A percentile compares a stretch with the other conserved stretches of the same genome.
These are phyloP conservation scores for Petrocephalus sullivani DNA, from an alignment of 2,797 vertebrate genomes.

Conservation along the genomic window DNA sequence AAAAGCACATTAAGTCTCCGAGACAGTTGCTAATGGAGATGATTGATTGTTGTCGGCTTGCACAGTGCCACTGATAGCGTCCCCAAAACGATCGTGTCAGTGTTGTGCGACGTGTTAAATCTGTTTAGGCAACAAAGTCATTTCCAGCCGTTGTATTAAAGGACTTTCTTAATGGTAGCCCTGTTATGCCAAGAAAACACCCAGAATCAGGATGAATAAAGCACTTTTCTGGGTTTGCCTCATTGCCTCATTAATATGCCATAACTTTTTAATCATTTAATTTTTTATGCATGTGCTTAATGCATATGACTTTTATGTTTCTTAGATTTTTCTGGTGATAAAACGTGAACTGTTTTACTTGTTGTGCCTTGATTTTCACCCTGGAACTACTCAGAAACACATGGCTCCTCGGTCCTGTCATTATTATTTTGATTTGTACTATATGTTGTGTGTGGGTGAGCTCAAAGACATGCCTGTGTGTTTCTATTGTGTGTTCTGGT, in stretches of 20 bases:
- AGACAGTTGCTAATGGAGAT: constrained; percentile 3
- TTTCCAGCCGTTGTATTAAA: constrained; percentile 8
- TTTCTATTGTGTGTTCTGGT: not conserved
- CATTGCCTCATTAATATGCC: constrained; percentile 3
- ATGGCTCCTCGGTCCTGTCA: not conserved
- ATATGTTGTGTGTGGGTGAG: not conserved
- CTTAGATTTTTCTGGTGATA: not conserved
- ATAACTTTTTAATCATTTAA: constrained; percentile 11
- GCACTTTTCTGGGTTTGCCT: not conserved
- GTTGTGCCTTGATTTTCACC: not conserved
- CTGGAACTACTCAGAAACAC: not conserved
- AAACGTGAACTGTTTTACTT: not conserved
- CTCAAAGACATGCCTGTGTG: not conserved
- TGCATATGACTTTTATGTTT: not conserved
- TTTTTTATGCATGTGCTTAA: not conserved
- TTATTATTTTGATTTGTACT: not conserved
- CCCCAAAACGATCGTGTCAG: not conserved
- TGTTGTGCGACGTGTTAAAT: not conserved
- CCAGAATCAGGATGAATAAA: not conserved
- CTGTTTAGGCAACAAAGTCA: constrained; percentile 13
- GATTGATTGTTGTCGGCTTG: not conserved
- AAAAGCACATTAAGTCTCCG: not conserved
- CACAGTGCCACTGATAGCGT: not conserved
- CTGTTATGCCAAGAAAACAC: not conserved
- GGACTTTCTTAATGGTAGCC: not conserved